Evolutionary conservation across 2,797 vertebrate species (phyloP), one percentile per base, ranked within the genome.

Genomic region (Siniperca undulata): DNA sequence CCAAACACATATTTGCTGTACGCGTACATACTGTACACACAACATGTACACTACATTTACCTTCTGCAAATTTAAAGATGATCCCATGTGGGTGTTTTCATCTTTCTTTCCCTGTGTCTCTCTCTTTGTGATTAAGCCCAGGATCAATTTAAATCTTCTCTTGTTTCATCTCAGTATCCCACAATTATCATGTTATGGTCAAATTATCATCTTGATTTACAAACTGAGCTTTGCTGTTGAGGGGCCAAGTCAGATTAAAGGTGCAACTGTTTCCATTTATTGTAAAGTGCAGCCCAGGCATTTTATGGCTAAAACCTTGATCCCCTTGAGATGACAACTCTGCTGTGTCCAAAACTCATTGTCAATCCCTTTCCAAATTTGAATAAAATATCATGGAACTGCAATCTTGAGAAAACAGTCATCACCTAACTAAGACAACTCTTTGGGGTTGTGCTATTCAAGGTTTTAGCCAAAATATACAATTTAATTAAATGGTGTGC

Each of bases 1-100:
- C 53, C 77, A 73, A 84, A 81, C 40, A 70, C 70, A 86, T 78
- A 84, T 75, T 89, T 89, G 71, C 52, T 74, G 27, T 80, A 82
- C 22, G 36, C 7, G 66, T 34, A 81, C 58, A 78, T 86, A 77
- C 30, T 67, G 38, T 40, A 70, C 81, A 68, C 58, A 74, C 46
- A 64, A 69, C 65, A 70, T 66, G 44, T 22, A 59, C 75, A 70
- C 71, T 56, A 7, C 65, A 56, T 84, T 86, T 75, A 84, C 80
- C 69, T 82, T 82, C 12, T 62, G 56, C 65, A 67, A 75, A 80
- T 79, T 14, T 69, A 77, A 62, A 86, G 74, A 81, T 44, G 70
- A 91, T 87, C 86, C 75, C 59, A 59, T 67, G 76, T 90, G 74
- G 82, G 88, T 78, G 85, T 90, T 90, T 91, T 88, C 65, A 72